Percentiles rank a stretch among this genome's conserved stretches.
phyloP scores from a whole-genome alignment of 2,797 vertebrate species.

The Perodicticus potto region DNA sequence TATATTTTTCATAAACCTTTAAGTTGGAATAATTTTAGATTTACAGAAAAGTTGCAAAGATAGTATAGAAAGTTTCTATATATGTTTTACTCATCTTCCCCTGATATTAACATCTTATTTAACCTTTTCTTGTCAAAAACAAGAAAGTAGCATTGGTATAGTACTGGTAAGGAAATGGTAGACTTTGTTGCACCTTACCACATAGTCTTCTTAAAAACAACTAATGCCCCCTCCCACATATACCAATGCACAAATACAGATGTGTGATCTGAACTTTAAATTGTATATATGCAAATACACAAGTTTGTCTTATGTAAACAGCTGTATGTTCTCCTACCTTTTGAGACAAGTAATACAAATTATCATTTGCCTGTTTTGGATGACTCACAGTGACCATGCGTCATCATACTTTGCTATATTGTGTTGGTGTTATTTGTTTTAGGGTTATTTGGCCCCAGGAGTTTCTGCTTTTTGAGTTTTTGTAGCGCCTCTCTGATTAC shows the following conservation, averaged over 20 bases:
- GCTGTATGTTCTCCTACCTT: background rate
- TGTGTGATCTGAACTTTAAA: background rate
- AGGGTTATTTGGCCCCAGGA: background rate
- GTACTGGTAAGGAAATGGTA: background rate
- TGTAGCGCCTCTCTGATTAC: background rate
- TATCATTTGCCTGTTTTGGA: background rate
- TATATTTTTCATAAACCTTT: conserved; percentile 20
- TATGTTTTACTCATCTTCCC: background rate
- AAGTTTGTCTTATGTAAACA: background rate
- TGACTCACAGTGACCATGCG: background rate
- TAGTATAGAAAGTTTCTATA: background rate
- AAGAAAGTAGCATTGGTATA: background rate
- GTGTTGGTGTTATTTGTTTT: background rate
- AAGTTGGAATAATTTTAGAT: background rate
- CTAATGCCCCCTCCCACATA: rapidly evolving
- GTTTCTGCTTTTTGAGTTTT: conserved; percentile 25
- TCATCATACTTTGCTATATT: background rate
- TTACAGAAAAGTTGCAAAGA: conserved; percentile 14
- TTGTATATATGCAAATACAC: background rate
- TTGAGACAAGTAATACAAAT: conserved; percentile 4
- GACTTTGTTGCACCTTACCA: background rate
- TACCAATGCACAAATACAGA: background rate
- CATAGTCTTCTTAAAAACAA: conserved; percentile 2
- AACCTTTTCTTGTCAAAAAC: conserved; percentile 26
- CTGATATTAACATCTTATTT: background rate